These are phyloP conservation scores for Zaprionus davidi DNA, from an alignment of 1,140 invertebrate species.

Conservation along the genomic window DNA sequence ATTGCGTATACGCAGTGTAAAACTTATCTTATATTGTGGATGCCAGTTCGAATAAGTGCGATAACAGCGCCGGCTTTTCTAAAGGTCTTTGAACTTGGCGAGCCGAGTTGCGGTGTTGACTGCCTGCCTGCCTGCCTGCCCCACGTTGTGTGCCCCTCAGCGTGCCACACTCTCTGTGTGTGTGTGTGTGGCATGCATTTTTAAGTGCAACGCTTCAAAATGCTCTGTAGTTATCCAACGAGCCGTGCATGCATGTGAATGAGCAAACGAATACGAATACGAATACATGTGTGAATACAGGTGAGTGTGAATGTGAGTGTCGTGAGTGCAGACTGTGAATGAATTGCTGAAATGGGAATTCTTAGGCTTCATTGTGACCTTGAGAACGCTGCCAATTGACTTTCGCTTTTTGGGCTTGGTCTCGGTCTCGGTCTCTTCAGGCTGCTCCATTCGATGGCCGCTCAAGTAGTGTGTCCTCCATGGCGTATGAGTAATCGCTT, in stretches of 20 bases:
- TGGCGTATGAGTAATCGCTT: slow-evolving; percentile 17
- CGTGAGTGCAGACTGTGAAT: slow-evolving; percentile 20
- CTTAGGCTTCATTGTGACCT: slow-evolving; percentile 25
- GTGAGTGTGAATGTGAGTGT: slow-evolving; percentile 24
- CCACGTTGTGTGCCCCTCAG: neutral
- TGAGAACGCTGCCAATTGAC: slow-evolving; percentile 35
- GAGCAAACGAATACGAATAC: slow-evolving; percentile 8
- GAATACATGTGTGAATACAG: neutral
- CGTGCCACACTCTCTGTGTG: neutral
- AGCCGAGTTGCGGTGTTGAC: neutral
- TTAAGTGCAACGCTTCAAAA: slow-evolving; percentile 16
- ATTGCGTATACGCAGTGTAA: neutral
- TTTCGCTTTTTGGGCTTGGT: slow-evolving; percentile 28
- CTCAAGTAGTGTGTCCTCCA: slow-evolving; percentile 3
- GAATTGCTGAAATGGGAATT: slow-evolving; percentile 22
- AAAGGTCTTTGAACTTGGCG: slow-evolving; percentile 65
- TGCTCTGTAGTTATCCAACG: slow-evolving; percentile 26
- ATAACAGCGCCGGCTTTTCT: slow-evolving; percentile 65
- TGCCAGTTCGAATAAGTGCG: neutral
- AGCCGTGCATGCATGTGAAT: slow-evolving; percentile 22
- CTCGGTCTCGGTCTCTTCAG: neutral
- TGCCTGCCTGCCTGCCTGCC: neutral
- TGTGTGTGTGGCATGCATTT: slow-evolving; percentile 20
- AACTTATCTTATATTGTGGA: neutral
- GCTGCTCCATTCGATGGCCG: slow-evolving; percentile 3